Evolutionary conservation across 2,113 vertebrate species (phyloP).

Genomic region (Anolis sagrei): DNA sequence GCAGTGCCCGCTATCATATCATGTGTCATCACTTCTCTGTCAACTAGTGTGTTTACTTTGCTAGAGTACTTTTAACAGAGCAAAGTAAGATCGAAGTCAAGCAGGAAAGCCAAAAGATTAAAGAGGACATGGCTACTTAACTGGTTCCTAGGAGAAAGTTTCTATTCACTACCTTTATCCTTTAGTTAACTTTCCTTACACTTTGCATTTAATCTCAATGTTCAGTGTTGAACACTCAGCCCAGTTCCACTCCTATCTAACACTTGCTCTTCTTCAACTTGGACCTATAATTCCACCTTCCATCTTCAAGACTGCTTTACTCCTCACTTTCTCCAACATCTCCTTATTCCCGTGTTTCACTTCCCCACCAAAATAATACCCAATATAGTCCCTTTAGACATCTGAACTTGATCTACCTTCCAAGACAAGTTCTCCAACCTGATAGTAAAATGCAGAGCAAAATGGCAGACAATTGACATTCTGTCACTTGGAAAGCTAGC

Average conservation of each 20-base stretch:
- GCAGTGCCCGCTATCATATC: neutral
- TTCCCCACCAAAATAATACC: neutral
- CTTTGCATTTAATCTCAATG: neutral
- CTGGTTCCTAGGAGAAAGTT: neutral
- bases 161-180: neutral
- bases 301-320: neutral
- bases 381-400: neutral
- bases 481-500: neutral
- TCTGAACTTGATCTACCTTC: neutral
- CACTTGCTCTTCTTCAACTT: neutral
- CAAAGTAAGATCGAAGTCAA: neutral
- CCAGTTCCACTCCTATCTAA: neutral
- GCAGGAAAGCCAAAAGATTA: neutral
- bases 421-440: neutral
- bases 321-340: slow-evolving; percentile 3
- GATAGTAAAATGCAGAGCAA: neutral
- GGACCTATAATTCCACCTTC: neutral
- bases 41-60: neutral
- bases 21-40: neutral
- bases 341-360: slow-evolving; percentile 3
- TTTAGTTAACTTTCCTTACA: neutral
- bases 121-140: neutral
- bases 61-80: slow-evolving; percentile 15
- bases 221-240: neutral
- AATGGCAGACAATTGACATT: neutral